Base-by-base conservation (phyloP, 2,113 vertebrate species). In the Hyla sarda region DNA sequence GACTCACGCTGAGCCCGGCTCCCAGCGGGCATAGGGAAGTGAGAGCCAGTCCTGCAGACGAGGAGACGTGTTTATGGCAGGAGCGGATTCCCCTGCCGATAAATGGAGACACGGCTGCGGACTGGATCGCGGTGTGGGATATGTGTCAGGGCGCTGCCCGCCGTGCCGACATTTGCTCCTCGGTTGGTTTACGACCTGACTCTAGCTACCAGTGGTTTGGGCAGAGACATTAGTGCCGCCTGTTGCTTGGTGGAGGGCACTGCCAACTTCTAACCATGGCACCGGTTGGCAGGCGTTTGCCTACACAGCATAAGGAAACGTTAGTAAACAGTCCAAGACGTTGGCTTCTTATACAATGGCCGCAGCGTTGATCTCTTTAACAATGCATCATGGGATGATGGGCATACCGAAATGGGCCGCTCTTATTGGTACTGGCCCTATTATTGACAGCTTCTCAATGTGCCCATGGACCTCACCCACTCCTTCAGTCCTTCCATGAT, bases 11-110 rank as follows among this genome's bases (percentile, higher is more conserved):
- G 60, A 69, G 60, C 74, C 58, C 41, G 47, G 60, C 83, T 85
- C 83, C 83, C 74, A 41, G 84, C 19, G 75, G 84, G 84, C 50
- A 71, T 11, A 30, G 14, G 30, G 21, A 71, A 71, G 84, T 71
- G 84, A 65, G 75, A 58, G 84, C 84, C 84, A 85, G 84, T 50
- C n/a, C 58, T 54, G 75, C n/a, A 45, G 13, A 78, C 34, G 9
- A 47, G 74, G 23, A 75, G 58, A 79, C 84, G n/a, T 79, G 83
- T 84, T 77, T 77, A 84, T 67, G 28, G 75, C 74, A 5, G 30
- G 47, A 71, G 75, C 9, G 28, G 60, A 41, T 54, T 79, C 60
- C 84, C 84, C 9, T 71, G 75, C 47, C 16, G 75, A 79, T 37
- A 12, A 11, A 67, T 16, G 83, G 72, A 83, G 83, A 76, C 84